Percentiles rank a stretch among this genome's conserved stretches.
Evolutionary conservation across 1,140 invertebrate species (phyloP).

Genomic region (Heterodera schachtii): DNA sequence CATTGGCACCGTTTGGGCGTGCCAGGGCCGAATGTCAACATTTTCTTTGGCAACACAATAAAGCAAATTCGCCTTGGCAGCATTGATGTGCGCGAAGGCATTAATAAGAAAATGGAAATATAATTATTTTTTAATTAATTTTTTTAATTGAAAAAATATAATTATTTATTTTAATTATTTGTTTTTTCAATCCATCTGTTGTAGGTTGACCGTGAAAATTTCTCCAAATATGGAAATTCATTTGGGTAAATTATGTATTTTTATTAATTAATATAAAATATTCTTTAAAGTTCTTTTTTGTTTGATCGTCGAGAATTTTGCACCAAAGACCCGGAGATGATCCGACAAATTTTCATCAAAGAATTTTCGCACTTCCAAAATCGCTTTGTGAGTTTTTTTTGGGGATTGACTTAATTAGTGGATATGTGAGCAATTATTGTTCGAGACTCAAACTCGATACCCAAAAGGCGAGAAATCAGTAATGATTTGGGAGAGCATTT

Average conservation of each 20-base stretch:
- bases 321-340: conserved; percentile 32
- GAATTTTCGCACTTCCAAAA: conserved; percentile 33
- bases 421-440: too few species aligned
- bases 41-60: conserved; percentile 7
- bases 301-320: conserved; percentile 20
- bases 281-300: conserved; percentile 15
- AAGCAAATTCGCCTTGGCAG: not conserved
- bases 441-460: too few species aligned
- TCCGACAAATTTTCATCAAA: conserved; percentile 30
- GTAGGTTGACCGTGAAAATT: not conserved
- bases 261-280: not conserved
- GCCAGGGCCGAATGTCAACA: conserved; percentile 9
- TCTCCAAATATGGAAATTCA: conserved; percentile 23
- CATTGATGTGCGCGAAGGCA: conserved; percentile 5
- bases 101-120: too few species aligned
- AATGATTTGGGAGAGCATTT: too few species aligned
- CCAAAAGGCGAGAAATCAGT: too few species aligned
- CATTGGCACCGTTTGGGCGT: conserved; percentile 23
- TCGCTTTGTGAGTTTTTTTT: conserved; percentile 29
- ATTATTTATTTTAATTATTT: too few species aligned
- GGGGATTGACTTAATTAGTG: not conserved
- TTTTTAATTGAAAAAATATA: too few species aligned
- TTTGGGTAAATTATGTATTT: conserved; percentile 20
- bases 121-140: too few species aligned
- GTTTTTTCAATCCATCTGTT: not conserved